Base-by-base conservation (phyloP, 1,140 invertebrate genomes). In the Chionoecetes opilio region DNA sequence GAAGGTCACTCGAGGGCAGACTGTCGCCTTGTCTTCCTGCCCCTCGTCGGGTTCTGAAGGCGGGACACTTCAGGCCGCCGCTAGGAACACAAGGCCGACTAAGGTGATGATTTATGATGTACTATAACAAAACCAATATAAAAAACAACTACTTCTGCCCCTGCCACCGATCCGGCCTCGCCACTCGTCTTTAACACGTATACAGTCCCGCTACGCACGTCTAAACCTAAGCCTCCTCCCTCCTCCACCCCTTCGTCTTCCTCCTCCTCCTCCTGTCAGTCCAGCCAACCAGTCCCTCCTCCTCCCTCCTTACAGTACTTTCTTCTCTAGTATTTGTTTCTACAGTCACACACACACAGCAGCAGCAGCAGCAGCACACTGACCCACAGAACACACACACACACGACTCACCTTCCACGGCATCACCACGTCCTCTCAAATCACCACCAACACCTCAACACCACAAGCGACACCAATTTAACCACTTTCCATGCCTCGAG, bases 1-100 rank as follows among this genome's bases (percentile, higher is more conserved):
- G n/a, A n/a, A n/a, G n/a, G n/a, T n/a, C n/a, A n/a, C n/a, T n/a
- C n/a, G n/a, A n/a, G n/a, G n/a, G n/a, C n/a, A n/a, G n/a, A 75
- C 21, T 75, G 63, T 75, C 63, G 63, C 63, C 11, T n/a, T 75
- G 63, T 75, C 63, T 75, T 75, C 63, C 63, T 75, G 63, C 63
- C 26, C 1, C 63, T 75, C 63, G 2, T 3, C 63, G 63, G 63
- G 41, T 14, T 21, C 21, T 75, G 63, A 75, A 75, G 63, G 63
- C 63, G 21, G n/a, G 63, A n/a, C 63, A 75, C 63, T 75, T n/a
- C 21, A 75, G 63, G 63, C 41, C n/a, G 63, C 63, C 63, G 8
- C 1, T 5, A 1, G 63, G 5, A 5, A 75, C 63, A 75, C n/a
- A 75, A 75, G 63, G 63, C 41, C 14, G 41, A 46, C 41, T 8